These are phyloP conservation scores for Dendrocincla tyrannina DNA, from an alignment of 2,797 vertebrate species.

Conservation along the genomic window DNA sequence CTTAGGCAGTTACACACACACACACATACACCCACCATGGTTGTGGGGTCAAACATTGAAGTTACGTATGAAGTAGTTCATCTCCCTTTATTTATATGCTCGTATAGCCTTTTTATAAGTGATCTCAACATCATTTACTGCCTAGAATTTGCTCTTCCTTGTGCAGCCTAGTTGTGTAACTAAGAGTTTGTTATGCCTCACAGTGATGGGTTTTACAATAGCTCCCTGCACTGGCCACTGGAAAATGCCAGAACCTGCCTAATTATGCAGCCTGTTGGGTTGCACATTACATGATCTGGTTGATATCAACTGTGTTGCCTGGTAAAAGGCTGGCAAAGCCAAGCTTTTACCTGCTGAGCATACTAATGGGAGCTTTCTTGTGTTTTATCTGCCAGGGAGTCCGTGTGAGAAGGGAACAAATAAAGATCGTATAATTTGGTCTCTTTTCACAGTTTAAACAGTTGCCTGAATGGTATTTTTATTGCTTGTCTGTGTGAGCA, in stretches of 20 bases:
- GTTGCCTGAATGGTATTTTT: background rate
- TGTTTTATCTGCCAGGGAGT: background rate
- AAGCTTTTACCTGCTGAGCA: background rate
- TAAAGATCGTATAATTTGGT: background rate
- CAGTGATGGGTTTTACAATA: background rate
- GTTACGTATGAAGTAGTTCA: background rate
- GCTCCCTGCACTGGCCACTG: background rate
- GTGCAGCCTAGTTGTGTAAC: background rate
- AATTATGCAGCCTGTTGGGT: background rate
- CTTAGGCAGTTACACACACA: rapidly evolving
- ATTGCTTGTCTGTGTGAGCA: background rate
- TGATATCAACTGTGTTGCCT: background rate
- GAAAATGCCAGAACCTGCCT: background rate
- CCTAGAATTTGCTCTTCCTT: background rate
- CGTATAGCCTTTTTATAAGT: background rate
- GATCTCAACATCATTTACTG: background rate
- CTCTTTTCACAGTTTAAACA: background rate
- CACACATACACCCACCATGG: rapidly evolving
- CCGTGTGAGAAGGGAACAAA: background rate
- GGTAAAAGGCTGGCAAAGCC: background rate
- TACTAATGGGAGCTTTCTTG: background rate
- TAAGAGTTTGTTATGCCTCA: background rate
- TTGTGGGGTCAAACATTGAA: background rate
- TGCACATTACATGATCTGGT: background rate
- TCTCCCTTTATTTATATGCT: background rate